Base-by-base conservation (phyloP, 2,888 invertebrate species). In the Erebia aethiops region DNA sequence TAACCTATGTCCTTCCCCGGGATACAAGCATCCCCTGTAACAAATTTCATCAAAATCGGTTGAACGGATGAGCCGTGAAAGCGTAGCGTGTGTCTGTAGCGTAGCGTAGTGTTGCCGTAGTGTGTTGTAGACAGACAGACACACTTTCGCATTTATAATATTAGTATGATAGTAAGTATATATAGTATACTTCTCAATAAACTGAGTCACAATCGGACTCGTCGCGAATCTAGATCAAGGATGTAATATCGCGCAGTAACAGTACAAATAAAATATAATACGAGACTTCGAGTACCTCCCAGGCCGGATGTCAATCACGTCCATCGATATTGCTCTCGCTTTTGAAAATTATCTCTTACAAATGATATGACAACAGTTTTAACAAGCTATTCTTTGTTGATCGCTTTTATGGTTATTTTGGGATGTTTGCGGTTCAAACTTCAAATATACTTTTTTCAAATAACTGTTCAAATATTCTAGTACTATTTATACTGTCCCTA, bases 221-320 rank as follows among this genome's bases (percentile, higher is more conserved):
- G 63, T 67, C 58, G 62, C 69, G 54, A 61, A 73, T 74, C 63
- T 76, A 71, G 74, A 76, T 76, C 75, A 77, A 78, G 76, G 76
- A 62, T 70, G 52, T 56, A 46, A 67, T 67, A 67, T 67, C 58
- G 43, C 21, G 41, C 58, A 49, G 21, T 21, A 13, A 46, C 13
- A 14, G 8, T 35, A 10, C 9, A 43, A 57, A 54, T 64, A 64
- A 18, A n/a, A n/a, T n/a, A 57, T 46, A 54, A 35, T 10, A 58
- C 58, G 35, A 16, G 54, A 26, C 54, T 54, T 2, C 18, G 49
- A 35, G 54, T 35, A 56, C 1, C 46, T 35, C 46, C 8, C 35
- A 46, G 13, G 58, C 26, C 71, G 49, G 41, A 66, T 49, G 62
- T 41, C 62, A 67, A 64, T 67, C 56, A 63, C 66, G 16, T 11